phyloP scores from a whole-genome alignment of 2,888 invertebrate species.

The Tricholauxania praeusta region DNA sequence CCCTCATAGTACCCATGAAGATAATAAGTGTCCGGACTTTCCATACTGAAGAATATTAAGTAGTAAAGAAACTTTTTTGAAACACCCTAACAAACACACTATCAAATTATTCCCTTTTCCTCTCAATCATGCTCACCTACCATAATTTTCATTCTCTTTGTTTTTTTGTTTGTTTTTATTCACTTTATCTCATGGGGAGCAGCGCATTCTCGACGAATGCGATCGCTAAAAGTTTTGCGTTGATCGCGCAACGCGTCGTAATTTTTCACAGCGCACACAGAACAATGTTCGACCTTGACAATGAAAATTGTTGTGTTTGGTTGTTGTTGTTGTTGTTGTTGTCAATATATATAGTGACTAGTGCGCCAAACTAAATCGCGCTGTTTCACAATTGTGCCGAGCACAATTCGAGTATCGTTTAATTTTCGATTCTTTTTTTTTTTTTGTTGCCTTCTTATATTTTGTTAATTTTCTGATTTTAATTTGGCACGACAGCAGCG shows the following conservation, averaged over 20 bases:
- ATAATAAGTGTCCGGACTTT: too few relatives aligned
- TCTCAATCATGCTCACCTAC: background rate
- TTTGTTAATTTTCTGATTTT: constrained; percentile 37
- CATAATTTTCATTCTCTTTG: background rate
- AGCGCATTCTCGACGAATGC: background rate
- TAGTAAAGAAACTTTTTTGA: too few relatives aligned
- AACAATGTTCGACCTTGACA: constrained; percentile 65
- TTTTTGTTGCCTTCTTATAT: constrained; percentile 4
- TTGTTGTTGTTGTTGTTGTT: constrained; percentile 39
- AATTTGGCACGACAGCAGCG: constrained; percentile 17
- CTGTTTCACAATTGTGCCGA: constrained; percentile 59
- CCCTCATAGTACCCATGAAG: too few relatives aligned
- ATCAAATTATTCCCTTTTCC: background rate
- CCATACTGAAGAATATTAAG: too few relatives aligned
- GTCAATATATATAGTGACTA: constrained; percentile 24
- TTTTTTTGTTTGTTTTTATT: background rate
- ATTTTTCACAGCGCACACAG: constrained; percentile 41
- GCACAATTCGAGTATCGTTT: constrained; percentile 51
- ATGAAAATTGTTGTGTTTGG: constrained; percentile 56
- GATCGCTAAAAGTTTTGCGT: constrained; percentile 20
- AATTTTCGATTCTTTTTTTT: constrained; percentile 23
- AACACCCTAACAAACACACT: background rate
- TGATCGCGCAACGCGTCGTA: constrained; percentile 3
- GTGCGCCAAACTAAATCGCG: constrained; percentile 42
- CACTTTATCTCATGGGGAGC: background rate